Conservation (phyloP, 2,888 invertebrate genomes). For the Mimachlamys varia region DNA sequence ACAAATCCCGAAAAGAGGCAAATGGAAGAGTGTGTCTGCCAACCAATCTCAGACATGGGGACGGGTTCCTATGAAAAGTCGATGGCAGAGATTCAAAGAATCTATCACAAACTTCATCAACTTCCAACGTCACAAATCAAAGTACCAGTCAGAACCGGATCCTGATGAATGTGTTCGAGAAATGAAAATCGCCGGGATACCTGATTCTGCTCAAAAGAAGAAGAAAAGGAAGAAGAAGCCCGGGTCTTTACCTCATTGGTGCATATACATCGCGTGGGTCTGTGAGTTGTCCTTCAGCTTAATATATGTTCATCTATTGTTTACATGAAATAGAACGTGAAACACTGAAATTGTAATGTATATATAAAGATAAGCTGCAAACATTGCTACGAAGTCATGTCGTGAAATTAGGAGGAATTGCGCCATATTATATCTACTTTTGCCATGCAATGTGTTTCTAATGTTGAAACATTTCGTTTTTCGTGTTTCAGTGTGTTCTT, state of each 20-base stretch:
- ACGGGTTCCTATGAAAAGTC: slow-evolving; percentile 58
- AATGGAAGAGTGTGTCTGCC: slow-evolving; percentile 76
- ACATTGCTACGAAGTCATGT: no score
- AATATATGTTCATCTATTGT: no score
- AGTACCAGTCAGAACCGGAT: slow-evolving; percentile 64
- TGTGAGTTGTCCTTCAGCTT: slow-evolving; percentile 68
- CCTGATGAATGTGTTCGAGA: slow-evolving; percentile 57
- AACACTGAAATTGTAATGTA: no score
- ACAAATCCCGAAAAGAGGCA: slow-evolving; percentile 68
- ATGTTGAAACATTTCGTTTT: no score
- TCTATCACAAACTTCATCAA: slow-evolving; percentile 70
- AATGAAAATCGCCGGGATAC: slow-evolving; percentile 62
- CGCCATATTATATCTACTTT: no score
- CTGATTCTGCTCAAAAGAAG: slow-evolving; percentile 57
- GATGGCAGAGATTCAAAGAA: slow-evolving; percentile 74
- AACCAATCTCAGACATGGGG: slow-evolving; percentile 64
- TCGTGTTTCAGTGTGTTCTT: no score
- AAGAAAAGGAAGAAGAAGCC: slow-evolving; percentile 78
- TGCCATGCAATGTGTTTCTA: no score
- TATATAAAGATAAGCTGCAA: no score
- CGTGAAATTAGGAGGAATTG: no score
- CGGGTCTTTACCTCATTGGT: slow-evolving; percentile 79
- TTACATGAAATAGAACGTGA: no score
- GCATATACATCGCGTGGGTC: slow-evolving; percentile 79
- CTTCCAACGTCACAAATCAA: slow-evolving; percentile 65